Conservation (phyloP, 2,113 vertebrate genomes). For the Oreochromis aureus region DNA sequence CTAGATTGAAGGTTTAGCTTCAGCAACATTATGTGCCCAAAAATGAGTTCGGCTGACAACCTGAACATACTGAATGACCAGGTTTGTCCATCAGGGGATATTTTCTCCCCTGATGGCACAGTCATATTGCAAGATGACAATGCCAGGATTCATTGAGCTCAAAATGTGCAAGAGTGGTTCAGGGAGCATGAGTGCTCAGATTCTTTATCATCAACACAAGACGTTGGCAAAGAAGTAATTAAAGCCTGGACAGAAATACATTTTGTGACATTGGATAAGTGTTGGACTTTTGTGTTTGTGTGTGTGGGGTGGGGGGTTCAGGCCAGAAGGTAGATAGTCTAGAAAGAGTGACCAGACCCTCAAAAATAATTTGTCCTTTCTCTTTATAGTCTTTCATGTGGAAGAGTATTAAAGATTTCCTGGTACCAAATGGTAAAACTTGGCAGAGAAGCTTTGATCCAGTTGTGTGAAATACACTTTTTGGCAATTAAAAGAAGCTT, state of each 20-base stretch:
- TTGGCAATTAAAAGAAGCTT: neutral
- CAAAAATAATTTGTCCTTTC: neutral
- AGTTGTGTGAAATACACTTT: neutral
- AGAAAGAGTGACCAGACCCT: neutral
- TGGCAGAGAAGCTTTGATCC: neutral
- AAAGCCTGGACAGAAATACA: neutral
- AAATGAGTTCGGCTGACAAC: neutral
- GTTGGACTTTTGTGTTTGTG: neutral
- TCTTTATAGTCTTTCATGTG: neutral
- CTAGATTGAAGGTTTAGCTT: neutral
- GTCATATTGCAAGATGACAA: neutral
- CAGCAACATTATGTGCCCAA: neutral
- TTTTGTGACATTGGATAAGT: neutral
- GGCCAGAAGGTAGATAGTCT: neutral
- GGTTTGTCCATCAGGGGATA: neutral
- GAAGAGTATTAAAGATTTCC: neutral
- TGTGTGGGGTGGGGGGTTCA: neutral
- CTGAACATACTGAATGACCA: neutral
- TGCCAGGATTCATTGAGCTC: neutral
- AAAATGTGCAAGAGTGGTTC: neutral
- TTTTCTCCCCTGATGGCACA: neutral
- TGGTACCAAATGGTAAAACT: neutral
- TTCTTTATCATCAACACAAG: neutral
- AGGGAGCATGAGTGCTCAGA: neutral
- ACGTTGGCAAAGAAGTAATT: neutral